phyloP scores from a whole-genome alignment of 2,113 vertebrate species.

The Brienomyrus longianalis region DNA sequence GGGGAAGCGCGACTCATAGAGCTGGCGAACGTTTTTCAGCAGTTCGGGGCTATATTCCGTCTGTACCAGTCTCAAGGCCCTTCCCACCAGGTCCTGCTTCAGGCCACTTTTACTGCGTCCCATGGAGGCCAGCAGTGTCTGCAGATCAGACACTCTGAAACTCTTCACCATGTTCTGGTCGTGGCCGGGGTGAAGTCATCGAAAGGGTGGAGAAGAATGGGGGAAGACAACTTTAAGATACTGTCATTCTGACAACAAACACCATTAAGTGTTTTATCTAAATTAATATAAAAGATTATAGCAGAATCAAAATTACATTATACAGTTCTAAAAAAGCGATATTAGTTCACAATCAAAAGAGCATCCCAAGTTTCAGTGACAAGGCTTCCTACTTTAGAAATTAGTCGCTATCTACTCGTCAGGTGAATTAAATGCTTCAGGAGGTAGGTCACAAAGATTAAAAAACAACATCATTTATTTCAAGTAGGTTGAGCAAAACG shows the following conservation, averaged over 20 bases:
- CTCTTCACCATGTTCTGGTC: slow-evolving; percentile 98
- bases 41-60: slow-evolving; percentile 95
- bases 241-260: background rate
- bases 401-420: background rate
- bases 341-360: background rate
- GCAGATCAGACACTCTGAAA: slow-evolving; percentile 97
- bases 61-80: slow-evolving; percentile 88
- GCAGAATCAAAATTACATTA: background rate
- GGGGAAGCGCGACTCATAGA: slow-evolving; percentile 89
- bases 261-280: background rate
- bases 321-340: background rate
- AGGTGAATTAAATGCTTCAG: background rate
- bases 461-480: background rate
- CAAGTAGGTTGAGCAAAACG: background rate
- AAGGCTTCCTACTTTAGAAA: background rate
- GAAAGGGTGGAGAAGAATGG: background rate
- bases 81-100: slow-evolving; percentile 93
- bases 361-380: background rate
- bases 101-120: slow-evolving; percentile 97
- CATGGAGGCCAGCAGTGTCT: slow-evolving; percentile 93
- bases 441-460: background rate
- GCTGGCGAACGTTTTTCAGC: slow-evolving; percentile 92
- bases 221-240: background rate
- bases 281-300: background rate
- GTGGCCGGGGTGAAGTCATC: slow-evolving; percentile 33